Percentiles rank a stretch among this genome's conserved stretches.
Evolutionary conservation across 1,140 invertebrate species (phyloP).

Genomic region (Proales similis): DNA sequence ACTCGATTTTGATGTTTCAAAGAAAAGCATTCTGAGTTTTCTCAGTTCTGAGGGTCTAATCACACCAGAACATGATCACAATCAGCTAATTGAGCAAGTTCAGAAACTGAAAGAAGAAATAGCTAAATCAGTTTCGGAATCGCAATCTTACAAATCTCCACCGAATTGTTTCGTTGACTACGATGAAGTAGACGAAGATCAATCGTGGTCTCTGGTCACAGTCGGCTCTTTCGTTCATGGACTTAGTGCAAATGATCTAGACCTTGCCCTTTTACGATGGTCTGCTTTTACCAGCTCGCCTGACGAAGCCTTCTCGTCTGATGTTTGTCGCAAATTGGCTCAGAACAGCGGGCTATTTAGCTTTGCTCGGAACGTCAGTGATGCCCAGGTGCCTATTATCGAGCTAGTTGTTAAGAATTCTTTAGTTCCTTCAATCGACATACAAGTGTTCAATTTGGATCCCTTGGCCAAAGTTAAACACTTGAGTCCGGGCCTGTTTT

Average conservation of each 20-base stretch:
- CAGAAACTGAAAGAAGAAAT: neutral
- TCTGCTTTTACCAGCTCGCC: no score
- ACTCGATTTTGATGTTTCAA: no score
- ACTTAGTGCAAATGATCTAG: conserved; percentile 8
- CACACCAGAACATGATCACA: neutral
- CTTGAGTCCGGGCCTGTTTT: neutral
- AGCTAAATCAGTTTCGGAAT: conserved; percentile 6
- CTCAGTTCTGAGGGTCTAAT: neutral
- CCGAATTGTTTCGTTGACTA: no score
- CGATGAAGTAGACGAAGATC: no score
- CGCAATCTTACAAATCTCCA: no score
- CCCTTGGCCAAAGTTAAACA: neutral
- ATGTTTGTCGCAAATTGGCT: neutral
- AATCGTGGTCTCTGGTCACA: conserved; percentile 6
- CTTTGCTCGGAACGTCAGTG: conserved; percentile 3
- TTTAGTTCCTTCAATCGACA: neutral
- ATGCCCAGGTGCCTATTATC: conserved; percentile 31
- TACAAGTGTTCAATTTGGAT: conserved; percentile 23
- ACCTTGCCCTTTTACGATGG: neutral
- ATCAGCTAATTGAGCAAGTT: neutral
- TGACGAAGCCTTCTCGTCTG: neutral
- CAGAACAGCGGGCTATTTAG: neutral
- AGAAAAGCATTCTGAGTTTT: conserved; percentile 18
- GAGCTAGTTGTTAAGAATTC: neutral
- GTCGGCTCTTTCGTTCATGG: conserved; percentile 17